A percentile compares a stretch with the other conserved stretches of the same genome.
These are phyloP conservation scores for Aphrophora alni DNA, from an alignment of 2,888 invertebrate genomes.

Conservation along the genomic window DNA sequence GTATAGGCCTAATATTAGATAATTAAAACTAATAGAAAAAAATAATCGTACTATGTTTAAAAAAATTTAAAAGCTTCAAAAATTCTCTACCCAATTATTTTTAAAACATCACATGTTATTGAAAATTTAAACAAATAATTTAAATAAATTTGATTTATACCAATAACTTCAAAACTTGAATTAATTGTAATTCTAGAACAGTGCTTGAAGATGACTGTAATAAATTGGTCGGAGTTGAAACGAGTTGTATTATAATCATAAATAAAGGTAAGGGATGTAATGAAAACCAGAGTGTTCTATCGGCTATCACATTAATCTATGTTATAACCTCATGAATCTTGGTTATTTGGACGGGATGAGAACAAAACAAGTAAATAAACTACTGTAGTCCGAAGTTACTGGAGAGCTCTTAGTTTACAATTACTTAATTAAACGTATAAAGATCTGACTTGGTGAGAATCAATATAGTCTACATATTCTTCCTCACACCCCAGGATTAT, in stretches of 20 bases:
- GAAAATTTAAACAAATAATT: too few species aligned
- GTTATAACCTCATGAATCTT: neutral
- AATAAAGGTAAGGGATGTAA: neutral
- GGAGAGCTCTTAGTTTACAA: neutral
- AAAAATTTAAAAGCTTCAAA: too few species aligned
- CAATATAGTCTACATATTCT: neutral
- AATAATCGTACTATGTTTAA: too few species aligned
- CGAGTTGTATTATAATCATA: neutral
- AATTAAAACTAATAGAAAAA: too few species aligned
- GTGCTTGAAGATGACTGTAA: too few species aligned
- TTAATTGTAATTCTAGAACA: too few species aligned
- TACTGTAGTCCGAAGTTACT: neutral
- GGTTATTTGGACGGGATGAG: neutral
- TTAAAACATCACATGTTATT: too few species aligned
- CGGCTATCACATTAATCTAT: neutral
- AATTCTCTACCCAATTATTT: too few species aligned
- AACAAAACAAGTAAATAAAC: neutral
- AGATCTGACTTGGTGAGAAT: neutral
- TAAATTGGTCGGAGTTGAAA: neutral
- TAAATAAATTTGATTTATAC: too few species aligned
- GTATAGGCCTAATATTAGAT: too few species aligned
- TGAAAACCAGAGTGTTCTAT: neutral
- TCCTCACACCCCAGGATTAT: too few species aligned
- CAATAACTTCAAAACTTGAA: too few species aligned
- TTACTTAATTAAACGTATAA: neutral